Percentiles rank a stretch among this genome's conserved stretches.
These are phyloP conservation scores for Venustoraphidia nigricollis DNA, from an alignment of 2,888 invertebrate genomes.

Conservation along the genomic window DNA sequence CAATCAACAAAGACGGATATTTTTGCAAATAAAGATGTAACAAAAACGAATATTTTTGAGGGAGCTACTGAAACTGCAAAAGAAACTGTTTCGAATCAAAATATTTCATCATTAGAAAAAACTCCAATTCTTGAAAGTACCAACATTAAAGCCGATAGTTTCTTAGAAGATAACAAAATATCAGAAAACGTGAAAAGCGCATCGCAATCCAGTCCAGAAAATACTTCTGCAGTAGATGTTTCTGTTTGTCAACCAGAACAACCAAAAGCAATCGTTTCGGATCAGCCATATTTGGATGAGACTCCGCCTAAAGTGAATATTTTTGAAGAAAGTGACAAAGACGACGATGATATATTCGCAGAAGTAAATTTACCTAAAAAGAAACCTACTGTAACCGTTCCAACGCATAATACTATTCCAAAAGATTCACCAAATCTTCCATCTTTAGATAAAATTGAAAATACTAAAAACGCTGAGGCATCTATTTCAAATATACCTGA, in stretches of 20 bases:
- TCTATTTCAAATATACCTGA: too few species aligned
- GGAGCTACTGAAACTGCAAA: too few species aligned
- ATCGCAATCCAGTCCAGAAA: conserved; percentile 18
- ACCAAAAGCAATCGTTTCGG: background rate
- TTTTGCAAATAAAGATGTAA: too few species aligned
- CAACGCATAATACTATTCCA: background rate
- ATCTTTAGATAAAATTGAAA: too few species aligned
- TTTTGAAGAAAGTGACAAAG: conserved; percentile 13
- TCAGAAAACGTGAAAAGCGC: conserved; percentile 26
- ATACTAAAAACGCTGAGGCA: too few species aligned
- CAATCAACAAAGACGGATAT: too few species aligned
- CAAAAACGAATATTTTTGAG: too few species aligned
- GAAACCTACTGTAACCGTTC: background rate
- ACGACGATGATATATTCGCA: conserved; percentile 4
- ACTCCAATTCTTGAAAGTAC: too few species aligned
- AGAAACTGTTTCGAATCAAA: too few species aligned
- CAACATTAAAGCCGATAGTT: conserved; percentile 18
- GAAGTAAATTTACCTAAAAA: conserved; percentile 3
- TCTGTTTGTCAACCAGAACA: too few species aligned
- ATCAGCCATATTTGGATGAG: conserved; percentile 26
- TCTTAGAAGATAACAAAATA: conserved; percentile 34
- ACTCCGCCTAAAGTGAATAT: background rate
- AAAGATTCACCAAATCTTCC: too few species aligned
- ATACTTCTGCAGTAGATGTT: background rate
- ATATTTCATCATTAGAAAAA: too few species aligned